phyloP scores from a whole-genome alignment of 2,113 vertebrate species.

The Meriones unguiculatus region DNA sequence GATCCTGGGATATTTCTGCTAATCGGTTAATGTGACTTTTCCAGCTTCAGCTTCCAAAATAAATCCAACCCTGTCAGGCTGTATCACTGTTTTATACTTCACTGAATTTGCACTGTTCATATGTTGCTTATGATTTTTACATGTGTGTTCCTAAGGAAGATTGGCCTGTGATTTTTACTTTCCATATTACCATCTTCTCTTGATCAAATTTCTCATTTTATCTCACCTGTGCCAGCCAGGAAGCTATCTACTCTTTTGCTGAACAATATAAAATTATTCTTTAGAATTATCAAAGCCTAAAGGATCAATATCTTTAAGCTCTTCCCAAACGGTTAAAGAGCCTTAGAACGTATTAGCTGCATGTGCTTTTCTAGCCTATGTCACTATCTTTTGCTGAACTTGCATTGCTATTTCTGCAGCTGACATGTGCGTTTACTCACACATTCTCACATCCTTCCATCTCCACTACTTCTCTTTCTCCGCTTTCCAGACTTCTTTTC shows the following conservation, averaged over 20 bases:
- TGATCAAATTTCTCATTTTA: conserved; percentile 11
- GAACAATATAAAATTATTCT: not conserved
- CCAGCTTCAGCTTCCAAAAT: not conserved
- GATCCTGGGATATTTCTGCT: not conserved
- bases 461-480: not conserved
- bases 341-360: not conserved
- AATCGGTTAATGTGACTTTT: conserved; percentile 2
- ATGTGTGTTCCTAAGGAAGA: not conserved
- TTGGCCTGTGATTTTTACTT: not conserved
- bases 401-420: not conserved
- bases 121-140: not conserved
- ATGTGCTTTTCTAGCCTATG: not conserved
- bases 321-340: conserved; percentile 17
- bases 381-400: not conserved
- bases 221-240: not conserved
- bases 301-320: not conserved
- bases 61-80: not conserved
- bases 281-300: not conserved
- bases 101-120: not conserved
- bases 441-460: not conserved
- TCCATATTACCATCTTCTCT: not conserved
- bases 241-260: conserved; percentile 4
- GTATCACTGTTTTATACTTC: not conserved
- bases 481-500: not conserved
- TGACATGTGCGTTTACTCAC: not conserved